Conservation (phyloP, 2,888 invertebrate genomes). For the Tupiocoris notatus region DNA sequence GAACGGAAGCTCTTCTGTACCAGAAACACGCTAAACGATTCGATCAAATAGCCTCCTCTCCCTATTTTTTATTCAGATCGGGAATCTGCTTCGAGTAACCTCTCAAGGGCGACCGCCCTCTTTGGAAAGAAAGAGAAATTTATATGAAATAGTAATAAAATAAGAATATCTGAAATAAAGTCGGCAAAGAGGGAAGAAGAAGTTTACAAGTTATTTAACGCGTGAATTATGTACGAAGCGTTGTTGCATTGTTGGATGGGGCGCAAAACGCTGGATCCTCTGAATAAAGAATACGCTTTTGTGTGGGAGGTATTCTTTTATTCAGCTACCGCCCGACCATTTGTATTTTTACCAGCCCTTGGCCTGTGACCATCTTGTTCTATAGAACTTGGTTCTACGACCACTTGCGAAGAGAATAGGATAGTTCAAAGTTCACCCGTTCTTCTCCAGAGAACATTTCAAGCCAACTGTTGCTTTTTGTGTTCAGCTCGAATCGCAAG, state of each 20-base stretch:
- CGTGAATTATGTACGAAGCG: not conserved
- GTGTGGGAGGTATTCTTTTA: not conserved
- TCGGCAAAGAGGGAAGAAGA: not conserved
- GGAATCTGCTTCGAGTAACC: not conserved
- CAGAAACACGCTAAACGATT: conserved; percentile 31
- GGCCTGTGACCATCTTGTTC: not conserved
- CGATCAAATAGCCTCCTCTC: conserved; percentile 20
- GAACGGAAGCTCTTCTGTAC: conserved; percentile 11
- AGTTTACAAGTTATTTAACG: not conserved
- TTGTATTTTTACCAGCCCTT: not conserved
- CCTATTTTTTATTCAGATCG: conserved; percentile 23
- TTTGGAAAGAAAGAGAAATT: not conserved
- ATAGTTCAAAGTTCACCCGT: not conserved
- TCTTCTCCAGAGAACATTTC: not conserved
- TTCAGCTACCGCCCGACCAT: not conserved
- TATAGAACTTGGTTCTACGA: not conserved
- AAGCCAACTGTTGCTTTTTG: not conserved
- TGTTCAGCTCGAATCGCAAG: too few relatives aligned
- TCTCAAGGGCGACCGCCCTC: not conserved
- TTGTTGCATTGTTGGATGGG: not conserved
- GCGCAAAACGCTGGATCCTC: not conserved
- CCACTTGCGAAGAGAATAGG: not conserved
- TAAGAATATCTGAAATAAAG: not conserved
- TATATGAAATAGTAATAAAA: not conserved
- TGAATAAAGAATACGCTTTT: not conserved